A percentile compares a stretch with the other conserved stretches of the same genome.
These are phyloP conservation scores for Teleogryllus occipitalis DNA, from an alignment of 1,140 invertebrate species.

Conservation along the genomic window DNA sequence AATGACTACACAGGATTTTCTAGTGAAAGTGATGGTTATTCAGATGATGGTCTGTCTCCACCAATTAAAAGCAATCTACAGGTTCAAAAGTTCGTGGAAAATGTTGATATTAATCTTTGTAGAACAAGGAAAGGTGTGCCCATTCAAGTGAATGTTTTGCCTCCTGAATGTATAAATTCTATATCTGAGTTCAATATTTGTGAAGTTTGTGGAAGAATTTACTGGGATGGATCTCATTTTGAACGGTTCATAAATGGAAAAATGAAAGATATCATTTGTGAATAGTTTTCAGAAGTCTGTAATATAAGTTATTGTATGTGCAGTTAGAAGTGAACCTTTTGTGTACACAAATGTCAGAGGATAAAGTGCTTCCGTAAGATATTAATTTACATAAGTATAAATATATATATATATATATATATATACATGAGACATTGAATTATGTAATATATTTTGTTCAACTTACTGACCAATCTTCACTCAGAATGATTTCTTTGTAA, in stretches of 20 bases:
- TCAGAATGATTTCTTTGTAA: too few relatives aligned
- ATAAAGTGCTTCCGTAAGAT: too few relatives aligned
- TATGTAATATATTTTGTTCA: too few relatives aligned
- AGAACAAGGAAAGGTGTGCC: slow-evolving; percentile 35
- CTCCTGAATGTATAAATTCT: slow-evolving; percentile 38
- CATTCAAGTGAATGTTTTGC: slow-evolving; percentile 45
- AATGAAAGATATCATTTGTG: background rate
- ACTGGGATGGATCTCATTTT: slow-evolving; percentile 54
- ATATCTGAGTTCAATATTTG: slow-evolving; percentile 51
- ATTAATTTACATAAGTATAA: too few relatives aligned
- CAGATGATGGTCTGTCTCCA: slow-evolving; percentile 27
- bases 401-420: too few relatives aligned
- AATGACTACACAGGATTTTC: slow-evolving; percentile 16
- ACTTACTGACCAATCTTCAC: too few relatives aligned
- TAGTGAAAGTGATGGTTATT: slow-evolving; percentile 17
- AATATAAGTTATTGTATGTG: too few relatives aligned
- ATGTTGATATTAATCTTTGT: slow-evolving; percentile 34
- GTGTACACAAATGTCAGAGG: too few relatives aligned
- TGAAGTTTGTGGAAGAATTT: slow-evolving; percentile 53
- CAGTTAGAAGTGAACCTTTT: too few relatives aligned
- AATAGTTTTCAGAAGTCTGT: background rate
- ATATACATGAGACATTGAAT: too few relatives aligned
- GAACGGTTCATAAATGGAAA: slow-evolving; percentile 36
- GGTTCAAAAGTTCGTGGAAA: slow-evolving; percentile 28
- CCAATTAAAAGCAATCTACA: background rate